Percentiles rank a stretch among this genome's conserved stretches.
Conservation (phyloP, 2,888 invertebrate genomes). For the Lycia hirtaria region DNA sequence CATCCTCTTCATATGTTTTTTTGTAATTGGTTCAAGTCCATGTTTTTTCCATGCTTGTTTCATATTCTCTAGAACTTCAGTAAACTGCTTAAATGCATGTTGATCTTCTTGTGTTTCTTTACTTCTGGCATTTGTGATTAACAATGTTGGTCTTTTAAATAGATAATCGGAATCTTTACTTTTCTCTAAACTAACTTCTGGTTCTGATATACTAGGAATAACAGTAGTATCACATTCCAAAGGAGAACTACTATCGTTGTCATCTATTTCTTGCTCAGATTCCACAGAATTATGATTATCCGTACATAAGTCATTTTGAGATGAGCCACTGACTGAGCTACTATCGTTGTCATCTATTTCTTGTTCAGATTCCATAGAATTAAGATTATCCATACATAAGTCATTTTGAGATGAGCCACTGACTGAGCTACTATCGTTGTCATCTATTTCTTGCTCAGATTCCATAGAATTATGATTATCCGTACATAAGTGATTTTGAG, state of each 20-base stretch:
- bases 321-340: no score
- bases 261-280: constrained; percentile 34
- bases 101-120: no score
- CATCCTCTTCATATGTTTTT: neutral
- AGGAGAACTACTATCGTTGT: constrained; percentile 33
- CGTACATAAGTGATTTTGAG: neutral
- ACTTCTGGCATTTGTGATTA: no score
- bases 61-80: neutral
- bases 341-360: constrained; percentile 34
- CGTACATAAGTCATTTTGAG: neutral
- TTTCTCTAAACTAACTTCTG: neutral
- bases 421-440: constrained; percentile 36
- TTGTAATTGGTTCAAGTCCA: neutral
- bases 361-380: constrained; percentile 8
- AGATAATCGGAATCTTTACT: no score
- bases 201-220: neutral
- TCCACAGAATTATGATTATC: neutral
- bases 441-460: constrained; percentile 34
- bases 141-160: no score
- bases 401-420: neutral
- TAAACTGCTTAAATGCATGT: constrained; percentile 16
- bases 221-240: constrained; percentile 19
- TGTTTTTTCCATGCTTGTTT: neutral
- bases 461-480: neutral
- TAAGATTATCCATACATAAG: neutral